Evolutionary conservation across 2,888 invertebrate genomes (phyloP).

Genomic region (Eupithecia dodoneata): DNA sequence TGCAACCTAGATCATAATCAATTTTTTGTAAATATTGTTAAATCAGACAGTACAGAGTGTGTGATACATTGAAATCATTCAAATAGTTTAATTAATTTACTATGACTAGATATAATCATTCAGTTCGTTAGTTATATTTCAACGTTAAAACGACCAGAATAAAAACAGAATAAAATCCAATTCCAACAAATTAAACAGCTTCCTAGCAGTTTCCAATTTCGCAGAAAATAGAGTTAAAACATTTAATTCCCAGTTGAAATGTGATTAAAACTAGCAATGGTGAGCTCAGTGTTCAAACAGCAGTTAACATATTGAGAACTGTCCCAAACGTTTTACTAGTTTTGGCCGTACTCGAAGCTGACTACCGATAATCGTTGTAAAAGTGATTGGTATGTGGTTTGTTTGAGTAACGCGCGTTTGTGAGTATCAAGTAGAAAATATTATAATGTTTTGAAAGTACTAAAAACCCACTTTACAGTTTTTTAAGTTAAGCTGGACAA

Average conservation of each 20-base stretch:
- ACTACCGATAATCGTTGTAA: not conserved
- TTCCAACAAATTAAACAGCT: conserved; percentile 2
- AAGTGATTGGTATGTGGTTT: not conserved
- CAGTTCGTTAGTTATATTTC: not conserved
- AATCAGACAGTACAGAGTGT: not conserved
- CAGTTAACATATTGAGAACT: conserved; percentile 43
- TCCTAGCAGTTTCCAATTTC: conserved; percentile 3
- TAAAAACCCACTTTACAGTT: no score
- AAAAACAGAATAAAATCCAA: not conserved
- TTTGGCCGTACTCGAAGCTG: conserved; percentile 36
- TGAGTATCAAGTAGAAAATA: no score
- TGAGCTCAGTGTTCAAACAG: conserved; percentile 30
- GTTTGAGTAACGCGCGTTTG: no score
- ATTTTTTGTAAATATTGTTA: not conserved
- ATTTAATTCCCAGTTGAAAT: conserved; percentile 24
- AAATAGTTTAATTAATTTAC: not conserved
- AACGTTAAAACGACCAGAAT: not conserved
- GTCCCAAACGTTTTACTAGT: conserved; percentile 43
- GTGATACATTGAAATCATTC: not conserved
- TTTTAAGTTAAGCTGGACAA: no score
- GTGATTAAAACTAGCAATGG: conserved; percentile 34
- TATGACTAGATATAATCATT: not conserved
- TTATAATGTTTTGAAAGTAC: no score
- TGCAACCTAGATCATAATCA: not conserved
- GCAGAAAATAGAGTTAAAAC: conserved; percentile 21